A percentile compares a stretch with the other conserved stretches of the same genome.
Conservation (phyloP, 2,797 vertebrate genomes). For the Borostomias antarcticus region DNA sequence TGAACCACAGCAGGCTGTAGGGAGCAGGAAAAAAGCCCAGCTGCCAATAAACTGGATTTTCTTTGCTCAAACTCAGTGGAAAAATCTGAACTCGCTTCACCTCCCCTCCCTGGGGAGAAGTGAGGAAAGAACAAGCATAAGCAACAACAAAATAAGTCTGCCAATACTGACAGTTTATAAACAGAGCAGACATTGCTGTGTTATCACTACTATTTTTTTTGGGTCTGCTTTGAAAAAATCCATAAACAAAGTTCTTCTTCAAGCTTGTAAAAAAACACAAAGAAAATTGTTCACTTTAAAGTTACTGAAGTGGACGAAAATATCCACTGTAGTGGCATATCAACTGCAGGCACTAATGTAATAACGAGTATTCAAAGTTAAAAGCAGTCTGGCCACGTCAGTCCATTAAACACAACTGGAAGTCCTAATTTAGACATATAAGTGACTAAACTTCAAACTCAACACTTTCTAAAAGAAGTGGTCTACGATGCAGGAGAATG, state of each 20-base stretch:
- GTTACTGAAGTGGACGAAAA: neutral
- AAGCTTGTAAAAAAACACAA: neutral
- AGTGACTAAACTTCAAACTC: neutral
- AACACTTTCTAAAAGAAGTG: conserved; percentile 4
- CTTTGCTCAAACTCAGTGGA: conserved; percentile 6
- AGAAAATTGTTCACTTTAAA: too few relatives aligned
- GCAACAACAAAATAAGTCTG: neutral
- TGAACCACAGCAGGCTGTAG: neutral
- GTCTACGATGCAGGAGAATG: conserved; percentile 11
- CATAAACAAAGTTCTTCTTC: neutral
- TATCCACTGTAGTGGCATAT: neutral
- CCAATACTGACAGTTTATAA: neutral
- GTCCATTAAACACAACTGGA: neutral
- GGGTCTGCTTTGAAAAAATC: neutral
- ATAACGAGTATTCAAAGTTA: neutral
- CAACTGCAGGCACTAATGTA: neutral
- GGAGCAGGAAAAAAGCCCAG: neutral
- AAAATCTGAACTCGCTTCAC: conserved; percentile 8
- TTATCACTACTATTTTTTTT: neutral
- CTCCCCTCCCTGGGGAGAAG: neutral
- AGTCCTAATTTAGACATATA: neutral
- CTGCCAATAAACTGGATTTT: conserved; percentile 13
- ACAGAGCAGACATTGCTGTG: neutral
- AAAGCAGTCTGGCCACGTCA: neutral
- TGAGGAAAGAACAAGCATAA: conserved; percentile 2